Base-by-base conservation (phyloP, 2,797 vertebrate genomes). In the Sebastiscus tertius region DNA sequence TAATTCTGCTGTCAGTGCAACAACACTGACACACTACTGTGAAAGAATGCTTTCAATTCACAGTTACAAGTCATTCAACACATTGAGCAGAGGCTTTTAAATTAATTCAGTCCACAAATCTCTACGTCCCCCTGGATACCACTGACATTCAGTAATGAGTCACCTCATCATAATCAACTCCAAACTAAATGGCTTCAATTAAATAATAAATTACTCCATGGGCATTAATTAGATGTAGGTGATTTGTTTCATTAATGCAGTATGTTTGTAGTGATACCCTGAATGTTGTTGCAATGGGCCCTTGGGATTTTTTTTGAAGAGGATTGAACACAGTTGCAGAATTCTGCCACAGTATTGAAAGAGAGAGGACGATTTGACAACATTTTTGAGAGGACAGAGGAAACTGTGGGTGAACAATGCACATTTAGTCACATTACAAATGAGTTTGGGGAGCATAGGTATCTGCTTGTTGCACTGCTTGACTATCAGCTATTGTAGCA, bases 151-250 rank as follows among this genome's bases (percentile, higher is more conserved):
- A 67, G 27, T 71, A 75, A 83, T 73, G 63, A 65, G 29, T 79
- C 69, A 70, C 61, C 66, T 74, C 66, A 68, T 80, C 58, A 72
- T 63, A 55, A 75, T 60, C 52, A 52, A 22, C 39, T 63, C 49
- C 67, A 58, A 66, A 66, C 49, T 24, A 26, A 86, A 71, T 67
- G 31, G 27, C 60, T 62, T 70, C 54, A 68, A 61, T 73, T 88
- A 69, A 79, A 69, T 36, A 69, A 68, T 66, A 46, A 52, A 79
- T 80, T 8, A 61, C 52, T 78, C 52, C 4, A 39, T 78, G 55
- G 11, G 20, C 34, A 75, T 24, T 72, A 72, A 77, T 67, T 79
- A 67, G 31, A 72, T 18, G 62, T 33, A 18, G 69, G 33, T 72
- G 52, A 77, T 77, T 75, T 77, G 24, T 63, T 64, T 75, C 56